Base-by-base conservation (phyloP, 2,888 invertebrate genomes). In the Thereva nobilitata region DNA sequence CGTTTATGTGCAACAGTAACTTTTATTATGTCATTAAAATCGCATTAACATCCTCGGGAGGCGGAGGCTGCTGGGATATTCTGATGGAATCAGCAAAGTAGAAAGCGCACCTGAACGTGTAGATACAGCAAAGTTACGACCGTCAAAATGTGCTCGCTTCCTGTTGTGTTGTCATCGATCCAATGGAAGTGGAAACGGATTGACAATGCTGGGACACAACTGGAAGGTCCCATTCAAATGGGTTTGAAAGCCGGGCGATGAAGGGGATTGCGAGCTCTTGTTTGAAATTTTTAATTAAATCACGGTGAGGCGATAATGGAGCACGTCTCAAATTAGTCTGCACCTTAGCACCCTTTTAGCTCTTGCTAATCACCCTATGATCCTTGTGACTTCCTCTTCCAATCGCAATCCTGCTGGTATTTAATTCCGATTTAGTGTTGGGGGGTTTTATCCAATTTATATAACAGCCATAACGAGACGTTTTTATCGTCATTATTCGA, bases 1-100 rank as follows among this genome's bases (percentile, higher is more conserved):
- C 49, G 59, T 59, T 59, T 59, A 59, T 59, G 59, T 37, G 59
- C 45, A 59, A 68, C 67, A 64, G 71, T 67, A 64, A 70, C 66
- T 54, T 64, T 64, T 54, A 54, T 64, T 64, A 54, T 64, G 45
- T 64, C 64, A 64, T 64, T 64, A 64, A 64, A 64, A 64, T 54
- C 53, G 12, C 64, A 64, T 64, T 64, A 64, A 64, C 59, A 59
- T 59, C 47, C 42, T 12, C 10, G 59, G 47, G 23, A 59, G 49
- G 59, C 45, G 59, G 12, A 12, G n/a, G 49, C 23, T 23, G 23
- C 23, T 23, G 23, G 38, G 59, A 59, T 59, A 40, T 59, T 35
- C 45, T 35, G 59, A 45, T 45, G 47, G 49, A 59, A 59, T 47
- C 47, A 37, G 47, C 34, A 45, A 23, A n/a, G 7, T 47, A 59